Base-by-base conservation (phyloP, 1,140 invertebrate species). In the Acromyrmex echinatior region DNA sequence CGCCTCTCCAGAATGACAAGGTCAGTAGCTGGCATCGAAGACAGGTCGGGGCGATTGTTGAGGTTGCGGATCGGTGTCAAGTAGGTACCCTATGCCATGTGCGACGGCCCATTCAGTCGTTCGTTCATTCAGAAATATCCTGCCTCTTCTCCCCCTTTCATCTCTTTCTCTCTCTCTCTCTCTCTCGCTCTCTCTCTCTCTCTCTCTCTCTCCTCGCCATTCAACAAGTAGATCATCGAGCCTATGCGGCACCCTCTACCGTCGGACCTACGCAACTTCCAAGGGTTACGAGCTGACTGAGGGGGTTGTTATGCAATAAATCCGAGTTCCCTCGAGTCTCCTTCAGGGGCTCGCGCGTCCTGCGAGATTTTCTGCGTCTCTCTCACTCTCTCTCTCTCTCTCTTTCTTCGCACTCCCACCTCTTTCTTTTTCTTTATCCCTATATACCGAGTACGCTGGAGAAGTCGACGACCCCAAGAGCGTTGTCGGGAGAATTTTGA, bases 191-290 rank as follows among this genome's bases (percentile, higher is more conserved):
- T n/a, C 68, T 60, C 53, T 70, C 84, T 73, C 58, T 66, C 76
- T 73, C 79, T 58, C 87, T 65, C 85, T 88, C 84, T 85, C 79
- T 90, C 74, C 74, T 84, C 91, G 90, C 91, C 90, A 92, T 92
- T 92, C 91, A 92, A 92, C 91, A 92, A 92, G 91, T 92, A 92
- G 91, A 92, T 92, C 91, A 92, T 92, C 91, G 91, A 92, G 91
- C 91, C 91, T 92, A 92, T 92, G 88, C 91, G 86, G 90, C 90
- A 88, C 90, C 91, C 90, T 89, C 91, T 90, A 88, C 88, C 90
- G 91, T 88, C 91, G 88, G 91, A 91, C 90, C 91, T 92, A 91
- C 91, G 91, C 91, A 92, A 92, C 91, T 88, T 89, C 90, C 90
- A 92, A 92, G 91, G 91, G 91, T 92, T 92, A 90, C 91, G 90